Base-by-base conservation (phyloP, 2,888 invertebrate species). In the Physocephala rufipes region DNA sequence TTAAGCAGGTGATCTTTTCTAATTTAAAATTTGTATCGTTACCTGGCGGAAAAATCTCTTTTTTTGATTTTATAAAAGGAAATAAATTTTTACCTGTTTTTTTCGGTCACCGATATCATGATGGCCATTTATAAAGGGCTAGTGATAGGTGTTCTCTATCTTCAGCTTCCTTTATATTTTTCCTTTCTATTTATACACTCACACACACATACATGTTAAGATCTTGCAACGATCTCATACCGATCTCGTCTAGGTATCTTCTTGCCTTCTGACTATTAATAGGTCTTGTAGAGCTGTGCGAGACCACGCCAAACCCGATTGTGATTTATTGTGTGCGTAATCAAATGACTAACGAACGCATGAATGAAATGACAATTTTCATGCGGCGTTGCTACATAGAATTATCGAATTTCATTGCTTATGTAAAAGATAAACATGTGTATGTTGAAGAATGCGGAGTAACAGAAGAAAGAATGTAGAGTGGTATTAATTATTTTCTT, bases 281-380 rank as follows among this genome's bases (percentile, higher is more conserved):
- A 36, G 36, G 5, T 36, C 36, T n/a, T n/a, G n/a, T n/a, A n/a
- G n/a, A 36, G 36, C 58, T 28, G 24, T 58, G 15, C n/a, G 36
- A 36, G 12, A 24, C 24, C 5, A 21, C 24, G n/a, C n/a, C n/a
- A n/a, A n/a, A 36, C 43, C 43, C 45, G 62, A 62, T 43, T 62
- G 49, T 65, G 66, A 66, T 66, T 66, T 66, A 66, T 36, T 36
- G 3, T 36, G 55, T 66, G 66, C 66, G 66, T 66, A 66, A 13
- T 30, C 36, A 36, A 36, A 36, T 9, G 9, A 36, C 36, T 9
- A 36, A 36, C 36, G 47, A 53, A 43, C 28, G 66, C 30, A 66
- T 66, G 66, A 66, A 66, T 66, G 66, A 26, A 66, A 19, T 19
- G n/a, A 36, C 55, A 43, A 16, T 30, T 36, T 36, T 9, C 4